Percentiles rank a stretch among this genome's conserved stretches.
phyloP scores from a whole-genome alignment of 2,888 invertebrate species.

The Strigamia maritima region DNA sequence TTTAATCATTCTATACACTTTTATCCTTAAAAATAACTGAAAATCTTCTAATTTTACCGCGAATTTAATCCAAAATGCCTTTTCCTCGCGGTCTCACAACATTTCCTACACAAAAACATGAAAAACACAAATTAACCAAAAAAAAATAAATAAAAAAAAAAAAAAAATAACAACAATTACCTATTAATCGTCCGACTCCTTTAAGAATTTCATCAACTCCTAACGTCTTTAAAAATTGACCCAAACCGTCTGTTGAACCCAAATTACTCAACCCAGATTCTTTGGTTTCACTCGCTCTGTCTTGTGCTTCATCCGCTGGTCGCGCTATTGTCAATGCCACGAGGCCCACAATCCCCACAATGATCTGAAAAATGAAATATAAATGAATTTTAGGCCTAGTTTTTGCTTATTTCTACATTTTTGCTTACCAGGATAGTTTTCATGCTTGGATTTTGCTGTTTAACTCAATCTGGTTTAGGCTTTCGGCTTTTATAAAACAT shows the following conservation, averaged over 20 bases:
- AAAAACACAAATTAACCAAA: no score
- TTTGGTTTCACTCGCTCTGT: neutral
- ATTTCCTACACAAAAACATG: no score
- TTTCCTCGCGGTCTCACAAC: no score
- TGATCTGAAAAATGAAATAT: no score
- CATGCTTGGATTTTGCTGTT: neutral
- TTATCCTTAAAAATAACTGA: no score
- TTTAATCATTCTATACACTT: no score
- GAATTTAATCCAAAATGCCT: no score
- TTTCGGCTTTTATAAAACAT: neutral
- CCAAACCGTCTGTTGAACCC: neutral
- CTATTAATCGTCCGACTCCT: neutral
- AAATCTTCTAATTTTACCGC: no score
- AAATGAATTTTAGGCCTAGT: no score
- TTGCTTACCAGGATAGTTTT: neutral
- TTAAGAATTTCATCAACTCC: neutral
- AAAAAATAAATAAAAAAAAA: no score
- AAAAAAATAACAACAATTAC: neutral
- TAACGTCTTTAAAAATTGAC: neutral
- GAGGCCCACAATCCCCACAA: no score
- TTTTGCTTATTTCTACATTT: neutral
- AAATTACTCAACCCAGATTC: no score
- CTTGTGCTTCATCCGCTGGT: neutral
- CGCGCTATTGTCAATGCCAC: neutral
- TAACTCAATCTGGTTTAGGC: neutral